These are phyloP conservation scores for Spea hammondii DNA, from an alignment of 2,797 vertebrate genomes.

Conservation along the genomic window DNA sequence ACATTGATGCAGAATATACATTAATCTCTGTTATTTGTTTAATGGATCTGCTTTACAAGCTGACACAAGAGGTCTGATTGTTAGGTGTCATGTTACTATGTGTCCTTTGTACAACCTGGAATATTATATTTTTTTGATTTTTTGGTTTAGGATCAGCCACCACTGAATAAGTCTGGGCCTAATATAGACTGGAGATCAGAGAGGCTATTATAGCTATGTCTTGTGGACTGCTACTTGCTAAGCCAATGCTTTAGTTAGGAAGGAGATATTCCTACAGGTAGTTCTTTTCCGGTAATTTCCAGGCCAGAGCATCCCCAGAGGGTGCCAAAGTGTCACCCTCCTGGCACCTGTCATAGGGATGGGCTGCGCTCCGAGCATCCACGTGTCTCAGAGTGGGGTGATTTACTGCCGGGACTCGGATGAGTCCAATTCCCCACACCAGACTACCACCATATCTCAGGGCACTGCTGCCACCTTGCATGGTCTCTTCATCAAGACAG, in stretches of 20 bases:
- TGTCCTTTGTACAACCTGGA: no score
- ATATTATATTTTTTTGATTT: no score
- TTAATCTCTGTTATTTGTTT: no score
- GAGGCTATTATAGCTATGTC: background rate
- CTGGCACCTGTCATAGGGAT: conserved; percentile 68
- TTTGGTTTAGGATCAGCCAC: no score
- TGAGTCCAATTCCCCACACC: conserved; percentile 89
- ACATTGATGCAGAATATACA: no score
- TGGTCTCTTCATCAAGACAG: conserved; percentile 89
- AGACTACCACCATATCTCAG: conserved; percentile 86
- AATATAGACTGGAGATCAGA: background rate
- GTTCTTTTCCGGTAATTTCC: background rate
- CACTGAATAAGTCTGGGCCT: no score
- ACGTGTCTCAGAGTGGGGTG: conserved; percentile 97
- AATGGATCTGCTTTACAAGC: no score
- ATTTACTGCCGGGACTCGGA: conserved; percentile 97
- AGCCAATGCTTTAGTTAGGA: background rate
- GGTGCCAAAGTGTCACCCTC: conserved; percentile 1
- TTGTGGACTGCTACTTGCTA: background rate
- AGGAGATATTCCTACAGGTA: background rate
- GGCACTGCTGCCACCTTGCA: conserved; percentile 80
- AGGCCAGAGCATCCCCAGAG: conserved; percentile 20
- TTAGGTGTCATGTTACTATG: no score
- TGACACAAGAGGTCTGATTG: no score
- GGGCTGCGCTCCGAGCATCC: conserved; percentile 97